Conservation (phyloP, 2,888 invertebrate genomes). For the Rapana venosa region DNA sequence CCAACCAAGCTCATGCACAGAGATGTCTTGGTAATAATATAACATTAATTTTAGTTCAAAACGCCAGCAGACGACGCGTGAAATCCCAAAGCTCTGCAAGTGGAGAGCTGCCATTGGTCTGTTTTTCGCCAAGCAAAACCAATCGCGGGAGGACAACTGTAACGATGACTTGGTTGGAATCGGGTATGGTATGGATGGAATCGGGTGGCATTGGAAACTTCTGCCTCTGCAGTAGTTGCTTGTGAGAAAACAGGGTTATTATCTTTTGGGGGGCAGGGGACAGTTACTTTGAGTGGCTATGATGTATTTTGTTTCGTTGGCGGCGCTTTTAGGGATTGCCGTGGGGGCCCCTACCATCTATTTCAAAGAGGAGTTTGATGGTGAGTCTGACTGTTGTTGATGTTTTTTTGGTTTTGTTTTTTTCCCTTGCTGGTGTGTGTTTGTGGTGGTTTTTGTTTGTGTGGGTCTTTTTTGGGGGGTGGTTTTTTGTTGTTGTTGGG, state of each 20-base stretch:
- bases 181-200: background rate
- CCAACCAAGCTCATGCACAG: too few relatives aligned
- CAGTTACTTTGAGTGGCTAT: conserved; percentile 42
- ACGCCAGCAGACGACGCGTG: conserved; percentile 42
- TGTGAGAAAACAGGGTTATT: too few relatives aligned
- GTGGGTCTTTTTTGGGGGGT: background rate
- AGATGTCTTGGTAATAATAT: too few relatives aligned
- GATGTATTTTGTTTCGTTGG: conserved; percentile 37
- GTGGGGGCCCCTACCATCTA: conserved; percentile 67
- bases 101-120: conserved; percentile 72
- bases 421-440: background rate
- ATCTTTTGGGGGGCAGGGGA: too few relatives aligned
- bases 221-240: too few relatives aligned
- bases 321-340: conserved; percentile 49
- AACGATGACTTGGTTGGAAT: conserved; percentile 65
- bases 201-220: too few relatives aligned
- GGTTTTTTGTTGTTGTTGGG: background rate
- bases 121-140: conserved; percentile 50
- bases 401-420: background rate
- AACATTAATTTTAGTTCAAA: background rate
- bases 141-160: conserved; percentile 71
- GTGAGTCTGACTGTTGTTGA: conserved; percentile 60
- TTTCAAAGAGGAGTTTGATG: conserved; percentile 75
- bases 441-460: background rate
- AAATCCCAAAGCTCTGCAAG: conserved; percentile 62